These are phyloP conservation scores for Sciurus niger DNA, from an alignment of 2,113 vertebrate species.

Conservation along the genomic window DNA sequence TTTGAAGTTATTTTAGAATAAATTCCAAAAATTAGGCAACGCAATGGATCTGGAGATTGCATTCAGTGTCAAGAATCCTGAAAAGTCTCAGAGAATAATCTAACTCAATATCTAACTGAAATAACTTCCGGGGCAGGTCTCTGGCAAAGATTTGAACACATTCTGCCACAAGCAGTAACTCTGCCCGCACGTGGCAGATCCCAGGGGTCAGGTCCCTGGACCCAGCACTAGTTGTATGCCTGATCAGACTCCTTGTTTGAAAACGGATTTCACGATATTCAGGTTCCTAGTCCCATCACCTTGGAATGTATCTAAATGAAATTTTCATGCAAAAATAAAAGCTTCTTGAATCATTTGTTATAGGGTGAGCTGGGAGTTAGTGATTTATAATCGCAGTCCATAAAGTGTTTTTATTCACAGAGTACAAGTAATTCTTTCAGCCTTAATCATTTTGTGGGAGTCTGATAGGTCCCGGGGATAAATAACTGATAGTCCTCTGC, in stretches of 20 bases:
- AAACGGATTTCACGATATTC: slow-evolving; percentile 47
- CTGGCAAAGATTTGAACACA: not conserved
- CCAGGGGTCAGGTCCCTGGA: not conserved
- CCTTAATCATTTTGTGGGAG: not conserved
- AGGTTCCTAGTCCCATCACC: not conserved
- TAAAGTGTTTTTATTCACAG: slow-evolving; percentile 17
- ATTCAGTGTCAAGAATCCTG: not conserved
- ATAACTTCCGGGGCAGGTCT: not conserved
- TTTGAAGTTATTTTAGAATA: slow-evolving; percentile 13
- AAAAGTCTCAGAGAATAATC: not conserved
- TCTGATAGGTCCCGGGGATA: slow-evolving; percentile 1
- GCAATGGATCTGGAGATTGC: not conserved
- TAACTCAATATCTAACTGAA: not conserved
- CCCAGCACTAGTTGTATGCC: not conserved
- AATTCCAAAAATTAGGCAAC: not conserved
- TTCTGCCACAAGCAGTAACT: not conserved
- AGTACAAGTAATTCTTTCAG: not conserved
- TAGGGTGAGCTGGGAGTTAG: not conserved
- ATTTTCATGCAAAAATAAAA: slow-evolving; percentile 11
- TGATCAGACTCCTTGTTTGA: not conserved
- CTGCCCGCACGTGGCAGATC: not conserved
- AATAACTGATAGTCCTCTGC: not conserved
- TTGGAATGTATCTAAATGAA: slow-evolving; percentile 31
- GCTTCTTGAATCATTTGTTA: slow-evolving; percentile 45
- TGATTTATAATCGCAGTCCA: not conserved